Percentiles rank a stretch among this genome's conserved stretches.
Conservation (phyloP, 2,113 vertebrate genomes). For the Struthio camelus region DNA sequence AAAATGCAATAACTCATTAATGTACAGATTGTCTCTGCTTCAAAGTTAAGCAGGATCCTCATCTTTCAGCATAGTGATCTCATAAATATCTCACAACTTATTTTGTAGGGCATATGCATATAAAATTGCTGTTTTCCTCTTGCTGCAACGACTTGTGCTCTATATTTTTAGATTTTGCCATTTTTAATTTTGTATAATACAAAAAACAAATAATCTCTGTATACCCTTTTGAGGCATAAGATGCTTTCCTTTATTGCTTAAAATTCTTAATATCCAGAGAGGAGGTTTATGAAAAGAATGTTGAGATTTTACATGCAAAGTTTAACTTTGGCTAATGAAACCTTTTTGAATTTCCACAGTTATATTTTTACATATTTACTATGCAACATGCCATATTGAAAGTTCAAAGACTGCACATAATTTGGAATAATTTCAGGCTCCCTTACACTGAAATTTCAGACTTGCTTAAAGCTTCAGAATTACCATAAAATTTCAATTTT, state of each 20-base stretch:
- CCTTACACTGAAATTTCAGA: background rate
- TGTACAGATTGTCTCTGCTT: background rate
- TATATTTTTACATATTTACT: background rate
- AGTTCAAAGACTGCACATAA: background rate
- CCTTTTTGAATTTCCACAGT: background rate
- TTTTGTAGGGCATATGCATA: background rate
- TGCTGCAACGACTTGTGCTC: background rate
- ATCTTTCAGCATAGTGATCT: background rate
- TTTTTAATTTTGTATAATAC: background rate
- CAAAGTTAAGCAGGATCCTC: background rate
- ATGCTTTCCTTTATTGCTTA: background rate
- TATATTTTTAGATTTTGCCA: background rate
- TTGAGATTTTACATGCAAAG: background rate
- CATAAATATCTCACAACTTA: background rate
- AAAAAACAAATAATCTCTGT: background rate
- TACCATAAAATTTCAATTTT: constrained; percentile 44
- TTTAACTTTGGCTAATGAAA: background rate
- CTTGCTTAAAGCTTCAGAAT: background rate
- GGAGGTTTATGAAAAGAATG: background rate
- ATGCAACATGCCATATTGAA: background rate
- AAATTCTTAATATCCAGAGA: background rate
- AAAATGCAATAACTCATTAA: background rate
- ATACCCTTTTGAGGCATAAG: accelerated
- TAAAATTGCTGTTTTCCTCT: constrained; percentile 30
- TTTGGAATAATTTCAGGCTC: background rate